Base-by-base conservation (phyloP, 2,797 vertebrate genomes). In the Heteromormyrus szaboi region DNA sequence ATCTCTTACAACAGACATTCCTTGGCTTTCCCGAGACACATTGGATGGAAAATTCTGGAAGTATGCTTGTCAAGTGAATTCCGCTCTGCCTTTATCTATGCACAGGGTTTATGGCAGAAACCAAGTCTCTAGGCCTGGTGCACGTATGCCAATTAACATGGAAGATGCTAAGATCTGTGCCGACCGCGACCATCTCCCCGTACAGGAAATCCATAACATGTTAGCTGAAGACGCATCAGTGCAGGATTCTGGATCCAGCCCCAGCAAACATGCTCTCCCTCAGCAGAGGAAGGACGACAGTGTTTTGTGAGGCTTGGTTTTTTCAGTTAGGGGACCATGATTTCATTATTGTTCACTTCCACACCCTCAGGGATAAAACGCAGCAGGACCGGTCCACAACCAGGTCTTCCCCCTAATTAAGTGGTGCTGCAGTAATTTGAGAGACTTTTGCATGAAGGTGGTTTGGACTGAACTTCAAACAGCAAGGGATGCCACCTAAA, bases 321-420 rank as follows among this genome's bases (percentile, higher is more conserved):
- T 46, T 46, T 79, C 72, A 44, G 72, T 79, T 79, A 79, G 37
- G 72, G 41, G 33, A 79, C 72, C 41, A 46, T 44, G 72, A 79
- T 79, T 17, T 41, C 72, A n/a, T 41, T 46, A 41, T 46, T 44
- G 72, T 79, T 79, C 41, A 79, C 72, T 79, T 79, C 72, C 72
- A 79, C 72, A 79, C 17, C 72, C 72, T 79, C 14, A 46, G 72
- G 72, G 72, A 19, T 41, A 8, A 79, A 79, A 46, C 72, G 19
- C 72, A 46, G 37, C 37, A 41, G 41, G 72, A 79, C 37, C 37
- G 72, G 72, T 79, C 72, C 41, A 41, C 3, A 79, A 3, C 72
- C 72, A 79, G 72, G 72, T n/a, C 72, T 79, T 79, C 72, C 72
- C 72, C 72, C 72, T 79, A 79, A 41, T 79, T 79, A 79, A 41